Evolutionary conservation across 2,888 invertebrate species (phyloP).

Genomic region (Lysandra coridon): DNA sequence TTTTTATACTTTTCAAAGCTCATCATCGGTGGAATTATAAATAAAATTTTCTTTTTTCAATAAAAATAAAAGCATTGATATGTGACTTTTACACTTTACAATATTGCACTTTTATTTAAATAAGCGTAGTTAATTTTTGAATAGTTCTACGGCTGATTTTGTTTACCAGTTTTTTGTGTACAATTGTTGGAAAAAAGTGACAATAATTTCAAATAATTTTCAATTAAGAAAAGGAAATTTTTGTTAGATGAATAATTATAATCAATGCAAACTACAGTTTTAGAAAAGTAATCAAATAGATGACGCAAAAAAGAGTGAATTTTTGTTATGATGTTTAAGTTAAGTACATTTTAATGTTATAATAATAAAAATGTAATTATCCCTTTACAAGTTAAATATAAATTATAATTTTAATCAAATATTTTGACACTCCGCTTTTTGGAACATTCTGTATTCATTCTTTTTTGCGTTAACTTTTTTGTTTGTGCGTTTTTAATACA

Average conservation of each 20-base stretch:
- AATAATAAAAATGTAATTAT: too few relatives aligned
- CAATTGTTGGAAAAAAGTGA: not conserved
- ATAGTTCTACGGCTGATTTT: not conserved
- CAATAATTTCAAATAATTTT: not conserved
- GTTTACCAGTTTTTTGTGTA: not conserved
- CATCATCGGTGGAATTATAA: constrained; percentile 3
- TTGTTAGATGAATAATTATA: not conserved
- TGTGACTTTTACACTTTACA: constrained; percentile 20
- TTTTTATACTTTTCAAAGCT: constrained; percentile 22
- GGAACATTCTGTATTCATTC: not conserved
- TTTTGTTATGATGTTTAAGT: not conserved
- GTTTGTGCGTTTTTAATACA: not conserved
- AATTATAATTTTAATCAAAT: not conserved
- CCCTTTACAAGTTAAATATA: too few relatives aligned
- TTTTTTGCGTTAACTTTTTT: not conserved
- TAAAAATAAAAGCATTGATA: constrained; percentile 33
- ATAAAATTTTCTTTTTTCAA: constrained; percentile 40
- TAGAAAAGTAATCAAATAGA: not conserved
- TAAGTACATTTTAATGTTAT: not conserved
- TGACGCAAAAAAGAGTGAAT: not conserved
- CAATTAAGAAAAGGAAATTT: not conserved
- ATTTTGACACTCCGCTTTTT: not conserved
- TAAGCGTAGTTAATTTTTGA: constrained; percentile 6
- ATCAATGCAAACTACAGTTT: not conserved
- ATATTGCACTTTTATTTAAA: constrained; percentile 9